phyloP scores from a whole-genome alignment of 1,140 invertebrate genomes.

The Cydia amplana region DNA sequence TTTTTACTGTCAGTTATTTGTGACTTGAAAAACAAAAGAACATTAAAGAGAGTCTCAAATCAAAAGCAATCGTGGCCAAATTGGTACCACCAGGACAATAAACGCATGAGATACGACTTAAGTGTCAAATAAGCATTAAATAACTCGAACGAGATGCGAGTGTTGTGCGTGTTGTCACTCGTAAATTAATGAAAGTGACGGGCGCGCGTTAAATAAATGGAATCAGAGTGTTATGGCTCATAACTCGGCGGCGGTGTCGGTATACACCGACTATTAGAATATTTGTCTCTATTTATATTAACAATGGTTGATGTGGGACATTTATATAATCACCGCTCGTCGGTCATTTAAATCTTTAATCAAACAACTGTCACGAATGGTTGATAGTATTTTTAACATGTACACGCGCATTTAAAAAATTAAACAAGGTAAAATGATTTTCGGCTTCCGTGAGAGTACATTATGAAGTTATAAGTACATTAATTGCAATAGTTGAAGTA shows the following conservation, averaged over 20 bases:
- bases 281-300: constrained; percentile 29
- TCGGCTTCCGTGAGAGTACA: too few species aligned
- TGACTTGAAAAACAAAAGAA: constrained; percentile 20
- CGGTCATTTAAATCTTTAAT: background rate
- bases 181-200: constrained; percentile 73
- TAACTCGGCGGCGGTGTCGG: constrained; percentile 58
- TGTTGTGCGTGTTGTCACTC: constrained; percentile 63
- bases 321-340: constrained; percentile 11
- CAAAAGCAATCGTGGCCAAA: constrained; percentile 49
- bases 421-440: too few species aligned
- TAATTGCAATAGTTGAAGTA: background rate
- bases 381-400: too few species aligned
- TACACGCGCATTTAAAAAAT: too few species aligned
- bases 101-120: constrained; percentile 56
- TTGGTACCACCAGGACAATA: constrained; percentile 55
- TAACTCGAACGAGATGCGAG: constrained; percentile 63
- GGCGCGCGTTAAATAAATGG: constrained; percentile 65
- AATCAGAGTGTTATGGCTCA: constrained; percentile 73
- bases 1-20: constrained; percentile 42
- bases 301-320: constrained; percentile 19
- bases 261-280: constrained; percentile 21
- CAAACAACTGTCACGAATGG: background rate
- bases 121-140: constrained; percentile 74
- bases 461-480: background rate
- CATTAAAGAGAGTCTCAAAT: constrained; percentile 45